Base-by-base conservation (phyloP, 2,113 vertebrate genomes). In the Candoia aspera region DNA sequence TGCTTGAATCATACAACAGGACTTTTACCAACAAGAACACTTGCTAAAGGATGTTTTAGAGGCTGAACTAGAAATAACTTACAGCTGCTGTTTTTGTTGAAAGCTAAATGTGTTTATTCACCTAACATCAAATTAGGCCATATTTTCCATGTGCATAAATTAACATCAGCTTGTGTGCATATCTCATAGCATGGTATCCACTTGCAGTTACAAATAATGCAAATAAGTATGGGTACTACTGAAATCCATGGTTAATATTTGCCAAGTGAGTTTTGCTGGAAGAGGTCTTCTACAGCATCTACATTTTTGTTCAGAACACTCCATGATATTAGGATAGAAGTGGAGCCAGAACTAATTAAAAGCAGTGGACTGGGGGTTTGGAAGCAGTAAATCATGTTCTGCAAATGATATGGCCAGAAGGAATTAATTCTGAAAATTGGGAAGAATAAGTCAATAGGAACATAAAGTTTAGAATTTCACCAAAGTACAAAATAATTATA, bases 11-110 rank as follows among this genome's bases (percentile, higher is more conserved):
- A 91, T 84, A 93, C 33, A 90, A 90, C 95, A 94, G 90, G 93
- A 17, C 89, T 92, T 95, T 96, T 95, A 90, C 94, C 87, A 94
- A 90, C 94, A 91, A 93, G 42, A 90, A 60, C 53, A 90, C 87
- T 87, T 90, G 93, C 95, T 26, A 83, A 42, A 58, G 86, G 84
- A 90, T 84, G 93, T 94, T 94, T 95, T 90, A 94, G 86, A 94
- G 93, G 93, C n/a, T 93, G 90, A 93, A 90, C 91, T 93, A 95
- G 94, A 96, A 95, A 94, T 94, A 96, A 96, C 94, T 93, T 94
- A 93, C 94, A 53, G 92, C 90, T 92, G 91, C 93, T 93, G 60
- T 94, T 94, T 91, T 90, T 95, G 86, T 92, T 96, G 89, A 94
- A 91, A 62, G 92, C 94, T 94, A 93, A 93, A 91, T 92, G 84